Evolutionary conservation across 2,113 vertebrate genomes (phyloP).

Genomic region (Ondatra zibethicus): DNA sequence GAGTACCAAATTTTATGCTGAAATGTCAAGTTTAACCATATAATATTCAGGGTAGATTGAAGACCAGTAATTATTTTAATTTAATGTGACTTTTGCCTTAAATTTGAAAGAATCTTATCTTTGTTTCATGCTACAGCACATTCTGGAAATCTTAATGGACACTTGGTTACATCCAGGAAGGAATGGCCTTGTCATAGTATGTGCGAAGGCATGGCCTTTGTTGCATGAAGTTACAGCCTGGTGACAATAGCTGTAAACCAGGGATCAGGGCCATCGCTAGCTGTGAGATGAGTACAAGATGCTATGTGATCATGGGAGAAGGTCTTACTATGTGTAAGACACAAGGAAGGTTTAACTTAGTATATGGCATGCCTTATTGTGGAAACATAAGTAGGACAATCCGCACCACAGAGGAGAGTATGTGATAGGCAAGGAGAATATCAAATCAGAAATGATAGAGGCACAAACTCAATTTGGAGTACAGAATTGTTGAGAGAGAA

Average conservation of each 20-base stretch:
- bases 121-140: neutral
- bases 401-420: neutral
- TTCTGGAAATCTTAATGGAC: neutral
- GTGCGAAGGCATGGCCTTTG: neutral
- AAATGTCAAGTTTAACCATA: neutral
- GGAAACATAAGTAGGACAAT: neutral
- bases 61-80: neutral
- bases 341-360: neutral
- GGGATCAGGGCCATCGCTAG: neutral
- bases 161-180: neutral
- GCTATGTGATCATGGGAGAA: neutral
- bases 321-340: neutral
- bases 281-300: neutral
- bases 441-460: neutral
- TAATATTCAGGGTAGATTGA: neutral
- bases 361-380: neutral
- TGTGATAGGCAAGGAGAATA: neutral
- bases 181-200: neutral
- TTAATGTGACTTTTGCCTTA: neutral
- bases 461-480: neutral
- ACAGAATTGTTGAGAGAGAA: neutral
- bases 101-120: neutral
- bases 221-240: neutral
- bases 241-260: neutral
- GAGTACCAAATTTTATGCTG: neutral